Evolutionary conservation across 2,888 invertebrate species (phyloP).

Genomic region (Eristalinus sepulchralis): DNA sequence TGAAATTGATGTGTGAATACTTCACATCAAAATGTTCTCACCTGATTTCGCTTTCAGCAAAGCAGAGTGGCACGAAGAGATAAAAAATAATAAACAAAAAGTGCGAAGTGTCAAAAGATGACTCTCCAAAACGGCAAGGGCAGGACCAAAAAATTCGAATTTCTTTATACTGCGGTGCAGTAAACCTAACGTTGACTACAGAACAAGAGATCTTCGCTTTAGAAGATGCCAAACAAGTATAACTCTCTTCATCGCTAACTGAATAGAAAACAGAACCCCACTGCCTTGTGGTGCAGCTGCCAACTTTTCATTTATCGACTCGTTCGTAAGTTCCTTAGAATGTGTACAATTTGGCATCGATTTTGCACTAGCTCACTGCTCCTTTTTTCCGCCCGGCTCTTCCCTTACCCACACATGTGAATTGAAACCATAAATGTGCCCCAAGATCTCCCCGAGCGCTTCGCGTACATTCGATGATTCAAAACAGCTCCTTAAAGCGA

Average conservation of each 20-base stretch:
- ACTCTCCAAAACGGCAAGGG: neutral
- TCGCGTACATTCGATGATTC: neutral
- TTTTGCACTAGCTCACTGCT: neutral
- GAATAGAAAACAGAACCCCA: neutral
- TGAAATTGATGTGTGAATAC: neutral
- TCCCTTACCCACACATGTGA: neutral
- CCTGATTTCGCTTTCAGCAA: too few species aligned
- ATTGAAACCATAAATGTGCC: neutral
- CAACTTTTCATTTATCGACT: neutral
- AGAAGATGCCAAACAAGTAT: neutral
- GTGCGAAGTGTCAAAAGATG: neutral
- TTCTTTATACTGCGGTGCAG: neutral
- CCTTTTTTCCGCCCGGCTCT: neutral
- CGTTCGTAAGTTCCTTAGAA: neutral
- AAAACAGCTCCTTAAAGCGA: neutral
- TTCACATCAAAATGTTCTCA: neutral
- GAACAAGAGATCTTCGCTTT: neutral
- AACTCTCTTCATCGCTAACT: neutral
- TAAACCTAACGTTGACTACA: neutral
- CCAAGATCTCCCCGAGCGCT: neutral
- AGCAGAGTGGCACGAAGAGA: too few species aligned
- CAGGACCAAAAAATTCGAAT: neutral
- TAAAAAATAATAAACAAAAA: too few species aligned
- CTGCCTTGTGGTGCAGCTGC: neutral
- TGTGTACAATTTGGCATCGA: neutral